Base-by-base conservation (phyloP, 1,140 invertebrate genomes). In the Tetramorium simillimum region DNA sequence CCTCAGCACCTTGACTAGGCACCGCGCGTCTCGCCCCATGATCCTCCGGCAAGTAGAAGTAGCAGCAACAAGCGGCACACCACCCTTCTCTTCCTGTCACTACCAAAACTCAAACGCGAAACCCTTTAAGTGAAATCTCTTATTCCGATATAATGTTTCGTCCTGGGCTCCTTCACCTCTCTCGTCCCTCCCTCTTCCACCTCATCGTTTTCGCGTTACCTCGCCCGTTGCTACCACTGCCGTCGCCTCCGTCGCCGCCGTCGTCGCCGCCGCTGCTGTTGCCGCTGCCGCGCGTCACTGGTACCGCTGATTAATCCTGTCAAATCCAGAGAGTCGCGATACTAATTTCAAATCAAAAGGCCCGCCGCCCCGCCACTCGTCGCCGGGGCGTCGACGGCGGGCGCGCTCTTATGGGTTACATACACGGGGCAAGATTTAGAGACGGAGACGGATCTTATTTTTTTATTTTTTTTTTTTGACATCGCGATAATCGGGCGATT, bases 111-210 rank as follows among this genome's bases (percentile, higher is more conserved):
- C 94, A 94, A 94, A 94, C 93, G 93, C 89, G 94, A 95, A 95
- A 95, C 95, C 95, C 94, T 95, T 95, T 95, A 95, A 95, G 94
- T 95, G 93, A 95, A 95, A 95, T 95, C 94, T 95, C 94, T 95
- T 95, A 95, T 95, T 95, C 93, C 92, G 94, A 95, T 95, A 94
- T 94, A 94, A 92, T 92, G 91, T 95, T 94, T 92, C 93, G 90
- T 90, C 58, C 40, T 78, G 67, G 40, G 28, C 43, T 56, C 67
- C 77, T 12, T 62, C 37, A 33, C 21, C 72, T 49, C 72, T 49
- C 18, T 14, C 9, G 3, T 18, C 7, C 63, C 58, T 6, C 49
- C 21, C 60, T 58, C 37, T 56, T 56, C 62, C 51, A 58, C 24
- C 40, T 82, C 49, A 40, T 72, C 67, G 80, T 84, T 84, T 84